Evolutionary conservation across 2,888 invertebrate species (phyloP).

Genomic region (Drosophila greeni): DNA sequence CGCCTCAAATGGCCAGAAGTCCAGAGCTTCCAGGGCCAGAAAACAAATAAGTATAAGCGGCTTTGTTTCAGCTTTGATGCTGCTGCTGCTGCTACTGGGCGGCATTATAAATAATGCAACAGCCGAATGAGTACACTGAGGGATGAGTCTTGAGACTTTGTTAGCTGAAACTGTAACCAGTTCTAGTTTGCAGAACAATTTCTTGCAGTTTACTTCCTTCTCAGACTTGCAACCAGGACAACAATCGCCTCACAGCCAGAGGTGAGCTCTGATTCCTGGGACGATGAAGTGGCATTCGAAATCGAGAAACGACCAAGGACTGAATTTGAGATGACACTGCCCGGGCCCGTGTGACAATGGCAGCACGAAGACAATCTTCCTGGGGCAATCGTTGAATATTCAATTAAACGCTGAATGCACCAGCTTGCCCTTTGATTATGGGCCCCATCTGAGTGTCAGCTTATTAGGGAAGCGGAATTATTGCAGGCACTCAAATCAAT

Average conservation of each 20-base stretch:
- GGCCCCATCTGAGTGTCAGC: background rate
- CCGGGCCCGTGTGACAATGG: conserved; percentile 6
- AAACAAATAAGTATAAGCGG: conserved; percentile 36
- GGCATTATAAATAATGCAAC: conserved; percentile 35
- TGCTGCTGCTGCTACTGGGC: conserved; percentile 1
- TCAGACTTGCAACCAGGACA: conserved; percentile 1
- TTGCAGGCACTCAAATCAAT: background rate
- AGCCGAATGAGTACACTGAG: background rate
- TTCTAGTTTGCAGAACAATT: background rate
- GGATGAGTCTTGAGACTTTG: too few relatives aligned
- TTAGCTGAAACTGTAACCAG: background rate
- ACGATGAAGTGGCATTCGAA: conserved; percentile 1
- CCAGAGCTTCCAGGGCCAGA: background rate
- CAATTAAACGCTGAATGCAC: conserved; percentile 15
- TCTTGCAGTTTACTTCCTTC: background rate
- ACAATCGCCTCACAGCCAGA: background rate
- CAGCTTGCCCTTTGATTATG: conserved; percentile 3
- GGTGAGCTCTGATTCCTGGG: conserved; percentile 1
- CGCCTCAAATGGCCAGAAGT: conserved; percentile 23
- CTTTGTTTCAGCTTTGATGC: conserved; percentile 34
- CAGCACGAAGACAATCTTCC: conserved; percentile 1
- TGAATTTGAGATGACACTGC: conserved; percentile 11
- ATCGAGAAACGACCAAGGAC: background rate
- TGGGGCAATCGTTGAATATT: conserved; percentile 11
- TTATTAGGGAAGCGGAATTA: background rate